A percentile compares a stretch with the other conserved stretches of the same genome.
phyloP scores from a whole-genome alignment of 1,140 invertebrate genomes.

The Caenorhabditis briggsae region DNA sequence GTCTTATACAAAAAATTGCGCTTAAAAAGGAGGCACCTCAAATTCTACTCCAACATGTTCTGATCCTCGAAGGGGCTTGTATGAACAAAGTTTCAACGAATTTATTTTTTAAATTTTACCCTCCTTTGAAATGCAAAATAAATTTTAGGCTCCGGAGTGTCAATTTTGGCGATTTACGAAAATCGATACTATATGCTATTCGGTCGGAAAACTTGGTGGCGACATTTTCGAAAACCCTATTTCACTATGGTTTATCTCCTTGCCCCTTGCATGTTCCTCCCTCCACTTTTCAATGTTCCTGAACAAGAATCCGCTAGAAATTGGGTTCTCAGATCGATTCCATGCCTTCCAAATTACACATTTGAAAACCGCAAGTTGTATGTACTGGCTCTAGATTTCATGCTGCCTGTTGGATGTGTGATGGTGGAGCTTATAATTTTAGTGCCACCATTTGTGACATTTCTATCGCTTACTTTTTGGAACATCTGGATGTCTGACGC shows the following conservation, averaged over 20 bases:
- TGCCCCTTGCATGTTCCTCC: background rate
- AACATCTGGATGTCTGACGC: background rate
- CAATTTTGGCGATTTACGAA: background rate
- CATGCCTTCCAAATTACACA: background rate
- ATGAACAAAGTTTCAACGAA: no score
- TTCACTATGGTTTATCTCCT: background rate
- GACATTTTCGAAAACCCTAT: background rate
- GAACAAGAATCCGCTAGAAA: background rate
- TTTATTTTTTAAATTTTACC: background rate
- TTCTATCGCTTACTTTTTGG: conserved; percentile 17
- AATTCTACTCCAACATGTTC: no score
- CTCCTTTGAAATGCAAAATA: background rate
- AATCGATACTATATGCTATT: conserved; percentile 13
- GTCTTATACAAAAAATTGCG: no score
- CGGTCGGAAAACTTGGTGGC: conserved; percentile 4
- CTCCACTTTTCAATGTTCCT: conserved; percentile 5
- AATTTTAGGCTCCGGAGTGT: background rate
- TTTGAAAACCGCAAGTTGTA: conserved; percentile 1
- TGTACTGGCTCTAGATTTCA: background rate
- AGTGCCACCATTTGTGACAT: background rate
- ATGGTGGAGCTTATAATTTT: background rate
- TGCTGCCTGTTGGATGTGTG: background rate
- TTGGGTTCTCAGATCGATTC: background rate
- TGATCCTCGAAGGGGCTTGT: no score
- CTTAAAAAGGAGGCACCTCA: no score